Evolutionary conservation across 2,888 invertebrate genomes (phyloP).

Genomic region (Embidobia sp.): DNA sequence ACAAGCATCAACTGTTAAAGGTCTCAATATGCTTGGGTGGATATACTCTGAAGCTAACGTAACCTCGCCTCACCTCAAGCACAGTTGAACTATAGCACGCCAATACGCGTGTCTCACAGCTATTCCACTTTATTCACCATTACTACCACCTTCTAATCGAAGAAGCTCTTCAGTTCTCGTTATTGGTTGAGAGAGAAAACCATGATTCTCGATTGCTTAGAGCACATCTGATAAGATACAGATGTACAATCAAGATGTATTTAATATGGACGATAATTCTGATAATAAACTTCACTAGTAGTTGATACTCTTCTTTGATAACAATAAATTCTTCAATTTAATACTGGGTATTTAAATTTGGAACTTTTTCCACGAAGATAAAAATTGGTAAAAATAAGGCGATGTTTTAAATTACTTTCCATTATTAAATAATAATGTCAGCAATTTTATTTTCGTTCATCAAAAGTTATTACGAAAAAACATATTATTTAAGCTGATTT

Average conservation of each 20-base stretch:
- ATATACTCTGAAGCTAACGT: conserved; percentile 74
- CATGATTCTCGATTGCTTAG: conserved; percentile 31
- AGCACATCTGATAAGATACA: conserved; percentile 46
- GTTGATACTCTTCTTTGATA: not conserved
- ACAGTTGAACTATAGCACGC: conserved; percentile 71
- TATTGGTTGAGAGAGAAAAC: conserved; percentile 50
- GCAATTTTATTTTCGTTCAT: no score
- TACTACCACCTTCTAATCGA: conserved; percentile 60
- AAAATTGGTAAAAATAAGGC: no score
- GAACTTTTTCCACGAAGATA: conserved; percentile 1
- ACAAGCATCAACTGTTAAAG: conserved; percentile 65
- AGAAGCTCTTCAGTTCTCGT: conserved; percentile 64
- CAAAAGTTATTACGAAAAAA: not conserved
- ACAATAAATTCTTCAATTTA: conserved; percentile 1
- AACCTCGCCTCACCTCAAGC: conserved; percentile 70
- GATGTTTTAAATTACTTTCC: no score
- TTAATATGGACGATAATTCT: not conserved
- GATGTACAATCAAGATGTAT: conserved; percentile 19
- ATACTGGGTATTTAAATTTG: not conserved
- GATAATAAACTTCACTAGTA: conserved; percentile 7
- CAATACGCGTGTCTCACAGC: conserved; percentile 78
- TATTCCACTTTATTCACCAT: conserved; percentile 73
- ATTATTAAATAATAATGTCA: no score
- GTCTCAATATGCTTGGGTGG: conserved; percentile 74
- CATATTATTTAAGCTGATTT: not conserved